Percentiles rank a stretch among this genome's conserved stretches.
Evolutionary conservation across 2,797 vertebrate species (phyloP).

Genomic region (Odontamblyopus rebecca): DNA sequence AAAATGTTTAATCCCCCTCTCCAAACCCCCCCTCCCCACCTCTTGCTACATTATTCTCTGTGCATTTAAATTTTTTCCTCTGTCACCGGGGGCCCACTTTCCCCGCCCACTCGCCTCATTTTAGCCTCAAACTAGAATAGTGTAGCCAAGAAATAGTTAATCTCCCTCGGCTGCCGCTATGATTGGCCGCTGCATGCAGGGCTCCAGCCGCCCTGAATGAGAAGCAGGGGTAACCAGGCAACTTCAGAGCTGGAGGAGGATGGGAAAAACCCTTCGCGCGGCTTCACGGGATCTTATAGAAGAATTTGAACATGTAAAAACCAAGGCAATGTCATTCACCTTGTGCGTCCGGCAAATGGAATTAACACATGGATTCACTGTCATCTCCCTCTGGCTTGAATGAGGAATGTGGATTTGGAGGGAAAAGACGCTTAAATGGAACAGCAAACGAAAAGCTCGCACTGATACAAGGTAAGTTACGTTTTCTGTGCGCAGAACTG

Average conservation of each 20-base stretch:
- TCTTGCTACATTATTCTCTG: constrained; percentile 69
- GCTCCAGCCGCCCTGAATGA: constrained; percentile 75
- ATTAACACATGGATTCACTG: constrained; percentile 70
- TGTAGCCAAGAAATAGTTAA: constrained; percentile 80
- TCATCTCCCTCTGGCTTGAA: constrained; percentile 51
- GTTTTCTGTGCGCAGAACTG: constrained; percentile 31
- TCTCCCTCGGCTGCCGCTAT: constrained; percentile 69
- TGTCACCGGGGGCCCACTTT: constrained; percentile 65
- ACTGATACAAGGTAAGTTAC: constrained; percentile 66
- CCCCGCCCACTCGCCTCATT: constrained; percentile 74
- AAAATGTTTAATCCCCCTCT: constrained; percentile 72
- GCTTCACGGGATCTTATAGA: constrained; percentile 41
- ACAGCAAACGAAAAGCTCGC: constrained; percentile 50
- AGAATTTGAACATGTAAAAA: constrained; percentile 44
- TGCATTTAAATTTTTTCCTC: constrained; percentile 73
- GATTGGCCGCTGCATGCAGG: constrained; percentile 75
- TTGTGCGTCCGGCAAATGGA: constrained; percentile 65
- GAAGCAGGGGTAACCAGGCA: constrained; percentile 80
- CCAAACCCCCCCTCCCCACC: constrained; percentile 18
- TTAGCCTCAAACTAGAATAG: constrained; percentile 68
- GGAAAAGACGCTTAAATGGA: constrained; percentile 71
- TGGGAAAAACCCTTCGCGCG: constrained; percentile 21
- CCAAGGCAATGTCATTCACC: constrained; percentile 61
- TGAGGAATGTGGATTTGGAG: constrained; percentile 76
- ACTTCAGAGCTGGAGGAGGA: constrained; percentile 68